Evolutionary conservation across 2,113 vertebrate species (phyloP), one percentile per base, ranked within the genome.

Genomic region (Tachysurus vachellii): DNA sequence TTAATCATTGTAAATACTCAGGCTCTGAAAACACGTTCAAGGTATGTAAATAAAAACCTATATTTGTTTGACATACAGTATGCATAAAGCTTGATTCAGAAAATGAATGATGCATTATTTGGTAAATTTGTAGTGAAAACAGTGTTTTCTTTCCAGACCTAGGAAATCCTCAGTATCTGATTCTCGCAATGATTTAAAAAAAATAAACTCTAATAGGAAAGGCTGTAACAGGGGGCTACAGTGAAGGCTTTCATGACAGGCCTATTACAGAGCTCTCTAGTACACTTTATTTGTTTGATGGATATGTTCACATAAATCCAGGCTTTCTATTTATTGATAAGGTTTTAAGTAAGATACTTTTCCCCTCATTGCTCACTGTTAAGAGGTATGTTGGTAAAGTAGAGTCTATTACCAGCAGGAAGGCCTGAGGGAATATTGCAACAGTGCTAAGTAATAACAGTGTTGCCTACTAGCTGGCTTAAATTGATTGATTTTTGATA

Each of bases 1-100:
- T 89, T 88, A 90, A 80, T 44, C 87, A 88, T 61, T 90, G 56
- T 77, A 76, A 77, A 68, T 76, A 19, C 61, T 10, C 68, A 53
- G 13, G 50, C 50, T 56, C 44, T 77, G 59, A 64, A 66, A n/a
- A 66, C 71, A 71, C 17, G 82, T 44, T 62, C 26, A 77, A 28
- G 14, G 56, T 62, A 59, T 19, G 36, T 85, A 75, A 62, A 85
- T 85, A 75, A 50, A 85, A 47, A 62, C 77, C 14, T 57, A 62
- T 81, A 44, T 47, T 36, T 70, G 50, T 8, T 57, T 70, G 82
- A 86, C 28, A 8, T 50, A 75, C 44, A n/a, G 50, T 54, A 77
- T 28, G 26, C 28, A 77, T 4, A 11, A 53, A 53, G 14, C 5
- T 19, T 54, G n/a, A 28, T 77, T 77, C 26, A 77, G 68, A 76